Evolutionary conservation across 1,140 invertebrate genomes (phyloP).

Genomic region (Lepidostoma basale): DNA sequence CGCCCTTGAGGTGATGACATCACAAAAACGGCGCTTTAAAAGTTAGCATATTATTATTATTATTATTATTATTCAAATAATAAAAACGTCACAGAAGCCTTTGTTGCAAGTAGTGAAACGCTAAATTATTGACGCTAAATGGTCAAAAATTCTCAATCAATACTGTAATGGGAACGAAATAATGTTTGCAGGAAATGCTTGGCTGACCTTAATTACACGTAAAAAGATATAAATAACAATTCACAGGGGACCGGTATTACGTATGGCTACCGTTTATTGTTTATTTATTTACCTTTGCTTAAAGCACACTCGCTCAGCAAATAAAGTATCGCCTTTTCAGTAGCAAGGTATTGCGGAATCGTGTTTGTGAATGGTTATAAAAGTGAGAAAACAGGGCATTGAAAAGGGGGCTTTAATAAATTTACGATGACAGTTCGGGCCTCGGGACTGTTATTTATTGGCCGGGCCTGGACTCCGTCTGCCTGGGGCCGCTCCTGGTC

Average conservation of each 20-base stretch:
- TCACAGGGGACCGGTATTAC: background rate
- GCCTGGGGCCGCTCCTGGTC: background rate
- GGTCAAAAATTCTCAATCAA: too few relatives aligned
- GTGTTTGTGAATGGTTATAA: conserved; percentile 13
- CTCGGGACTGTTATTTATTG: conserved; percentile 26
- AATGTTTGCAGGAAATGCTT: too few relatives aligned
- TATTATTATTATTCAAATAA: too few relatives aligned
- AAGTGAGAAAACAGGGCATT: background rate
- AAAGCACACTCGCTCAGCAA: background rate
- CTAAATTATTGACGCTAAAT: too few relatives aligned
- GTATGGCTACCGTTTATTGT: too few relatives aligned
- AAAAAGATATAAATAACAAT: conserved; percentile 17
- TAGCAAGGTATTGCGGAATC: background rate
- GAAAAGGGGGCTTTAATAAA: conserved; percentile 37
- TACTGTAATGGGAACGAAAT: too few relatives aligned
- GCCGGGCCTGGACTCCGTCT: background rate
- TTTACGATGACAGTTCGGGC: conserved; percentile 37
- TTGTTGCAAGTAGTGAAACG: too few relatives aligned
- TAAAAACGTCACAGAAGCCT: too few relatives aligned
- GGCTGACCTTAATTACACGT: too few relatives aligned
- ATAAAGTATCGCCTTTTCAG: conserved; percentile 1
- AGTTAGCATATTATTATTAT: too few relatives aligned
- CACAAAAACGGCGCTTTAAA: too few relatives aligned
- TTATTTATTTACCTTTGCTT: background rate
- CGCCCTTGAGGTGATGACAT: too few relatives aligned